These are phyloP conservation scores for Apaloderma vittatum DNA, from an alignment of 2,113 vertebrate species.

Conservation along the genomic window DNA sequence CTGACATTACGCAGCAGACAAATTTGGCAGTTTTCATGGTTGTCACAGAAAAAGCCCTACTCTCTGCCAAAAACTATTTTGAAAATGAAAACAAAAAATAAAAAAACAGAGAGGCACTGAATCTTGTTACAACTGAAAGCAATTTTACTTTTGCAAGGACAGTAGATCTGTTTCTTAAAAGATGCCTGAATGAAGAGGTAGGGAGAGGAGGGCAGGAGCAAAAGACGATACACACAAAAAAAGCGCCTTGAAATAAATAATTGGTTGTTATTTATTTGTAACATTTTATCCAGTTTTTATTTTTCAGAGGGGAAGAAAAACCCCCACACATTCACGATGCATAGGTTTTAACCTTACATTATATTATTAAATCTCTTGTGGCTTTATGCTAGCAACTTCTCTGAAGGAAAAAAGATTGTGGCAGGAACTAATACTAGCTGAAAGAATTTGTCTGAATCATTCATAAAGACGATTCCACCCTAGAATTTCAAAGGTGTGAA, in stretches of 20 bases:
- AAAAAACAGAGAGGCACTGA: background rate
- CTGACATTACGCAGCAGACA: slow-evolving; percentile 30
- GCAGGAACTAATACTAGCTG: background rate
- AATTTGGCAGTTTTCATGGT: slow-evolving; percentile 12
- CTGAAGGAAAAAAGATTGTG: background rate
- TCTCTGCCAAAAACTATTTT: slow-evolving; percentile 41
- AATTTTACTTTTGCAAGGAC: slow-evolving; percentile 6
- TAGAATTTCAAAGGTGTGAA: background rate
- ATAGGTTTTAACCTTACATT: background rate
- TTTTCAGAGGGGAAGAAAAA: background rate
- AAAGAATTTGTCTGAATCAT: background rate
- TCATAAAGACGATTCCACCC: background rate
- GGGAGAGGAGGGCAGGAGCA: fast-evolving
- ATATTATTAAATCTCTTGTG: background rate
- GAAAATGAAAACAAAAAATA: slow-evolving; percentile 10
- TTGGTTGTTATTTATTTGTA: background rate
- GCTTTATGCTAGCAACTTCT: background rate
- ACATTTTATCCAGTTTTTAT: background rate
- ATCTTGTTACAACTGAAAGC: background rate
- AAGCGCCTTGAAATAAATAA: background rate
- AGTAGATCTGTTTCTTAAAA: background rate
- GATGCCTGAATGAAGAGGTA: background rate
- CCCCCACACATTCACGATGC: fast-evolving
- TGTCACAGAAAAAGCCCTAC: slow-evolving; percentile 5
- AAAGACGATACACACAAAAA: background rate